These are phyloP conservation scores for Nyctereutes procyonoides DNA, from an alignment of 2,113 vertebrate species.

Conservation along the genomic window DNA sequence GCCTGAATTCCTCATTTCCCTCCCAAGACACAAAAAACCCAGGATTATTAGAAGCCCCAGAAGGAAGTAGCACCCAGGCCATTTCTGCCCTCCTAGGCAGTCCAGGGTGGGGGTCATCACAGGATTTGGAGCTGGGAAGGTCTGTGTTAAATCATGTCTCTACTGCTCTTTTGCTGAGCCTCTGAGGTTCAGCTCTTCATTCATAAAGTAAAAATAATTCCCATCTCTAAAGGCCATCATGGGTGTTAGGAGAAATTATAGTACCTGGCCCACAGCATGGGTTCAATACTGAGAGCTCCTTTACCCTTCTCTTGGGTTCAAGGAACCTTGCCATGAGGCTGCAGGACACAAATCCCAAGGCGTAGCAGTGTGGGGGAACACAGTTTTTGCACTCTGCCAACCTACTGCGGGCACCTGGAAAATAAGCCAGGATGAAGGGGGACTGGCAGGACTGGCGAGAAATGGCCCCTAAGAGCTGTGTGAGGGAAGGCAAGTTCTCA, in stretches of 20 bases:
- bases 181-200: background rate
- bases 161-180: background rate
- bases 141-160: background rate
- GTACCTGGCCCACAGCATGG: background rate
- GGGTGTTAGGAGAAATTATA: background rate
- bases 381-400: background rate
- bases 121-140: background rate
- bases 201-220: background rate
- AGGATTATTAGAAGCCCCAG: background rate
- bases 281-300: background rate
- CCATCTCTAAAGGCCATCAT: background rate
- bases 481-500: background rate
- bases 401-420: background rate
- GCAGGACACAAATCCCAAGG: background rate
- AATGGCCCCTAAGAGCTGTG: background rate
- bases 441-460: background rate
- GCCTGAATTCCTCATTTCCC: background rate
- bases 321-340: background rate
- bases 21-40: background rate
- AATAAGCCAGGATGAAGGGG: background rate
- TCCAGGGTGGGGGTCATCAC: background rate
- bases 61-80: background rate
- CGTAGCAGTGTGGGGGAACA: background rate
- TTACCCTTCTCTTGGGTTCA: background rate
- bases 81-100: background rate